Evolutionary conservation across 2,888 invertebrate species (phyloP).

Genomic region (Chymomyza procnemis): DNA sequence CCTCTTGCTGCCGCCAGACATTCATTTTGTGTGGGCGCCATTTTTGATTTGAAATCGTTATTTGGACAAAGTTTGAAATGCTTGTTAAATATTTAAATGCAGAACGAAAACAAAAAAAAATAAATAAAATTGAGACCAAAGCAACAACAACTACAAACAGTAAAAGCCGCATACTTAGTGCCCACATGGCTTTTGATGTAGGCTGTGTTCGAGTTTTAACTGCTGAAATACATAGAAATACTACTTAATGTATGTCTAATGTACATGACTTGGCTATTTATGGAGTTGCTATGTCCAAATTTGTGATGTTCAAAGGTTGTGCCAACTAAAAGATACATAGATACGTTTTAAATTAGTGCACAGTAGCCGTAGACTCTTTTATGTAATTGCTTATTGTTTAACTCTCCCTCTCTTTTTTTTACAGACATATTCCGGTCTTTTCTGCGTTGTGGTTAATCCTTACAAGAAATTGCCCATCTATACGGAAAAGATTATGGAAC

Average conservation of each 20-base stretch:
- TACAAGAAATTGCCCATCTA: constrained; percentile 99
- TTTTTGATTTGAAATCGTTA: constrained; percentile 32
- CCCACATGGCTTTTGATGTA: constrained; percentile 42
- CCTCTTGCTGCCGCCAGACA: background rate
- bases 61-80: background rate
- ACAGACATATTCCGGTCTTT: constrained; percentile 99
- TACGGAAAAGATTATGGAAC: constrained; percentile 99
- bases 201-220: background rate
- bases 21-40: constrained; percentile 36
- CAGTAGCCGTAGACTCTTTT: background rate
- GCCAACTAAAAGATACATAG: background rate
- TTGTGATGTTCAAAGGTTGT: background rate
- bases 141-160: constrained; percentile 26
- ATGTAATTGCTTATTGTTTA: background rate
- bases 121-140: too few species aligned
- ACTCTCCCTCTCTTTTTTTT: constrained; percentile 72
- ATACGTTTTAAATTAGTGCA: background rate
- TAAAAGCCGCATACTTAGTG: constrained; percentile 60
- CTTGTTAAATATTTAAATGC: constrained; percentile 1
- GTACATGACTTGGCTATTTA: constrained; percentile 51
- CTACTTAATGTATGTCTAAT: background rate
- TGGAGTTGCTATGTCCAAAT: constrained; percentile 33
- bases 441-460: constrained; percentile 99
- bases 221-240: background rate
- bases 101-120: background rate